A percentile compares a stretch with the other conserved stretches of the same genome.
These are phyloP conservation scores for Gymnogyps californianus DNA, from an alignment of 2,113 vertebrate species.

Conservation along the genomic window DNA sequence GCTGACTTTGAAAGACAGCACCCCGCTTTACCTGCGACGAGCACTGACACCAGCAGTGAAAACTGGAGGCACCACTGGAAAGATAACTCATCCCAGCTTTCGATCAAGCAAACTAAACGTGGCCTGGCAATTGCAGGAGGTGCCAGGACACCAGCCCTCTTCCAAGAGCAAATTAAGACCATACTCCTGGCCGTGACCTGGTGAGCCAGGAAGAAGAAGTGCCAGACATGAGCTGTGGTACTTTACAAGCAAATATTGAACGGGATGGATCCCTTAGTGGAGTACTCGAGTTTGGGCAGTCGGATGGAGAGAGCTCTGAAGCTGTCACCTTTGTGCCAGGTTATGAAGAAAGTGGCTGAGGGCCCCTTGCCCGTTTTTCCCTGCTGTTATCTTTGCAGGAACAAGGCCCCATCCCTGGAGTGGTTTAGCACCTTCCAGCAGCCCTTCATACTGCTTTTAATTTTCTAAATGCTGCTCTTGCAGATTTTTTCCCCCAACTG, in stretches of 20 bases:
- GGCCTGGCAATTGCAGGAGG: not conserved
- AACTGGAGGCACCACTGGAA: not conserved
- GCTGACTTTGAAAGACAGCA: not conserved
- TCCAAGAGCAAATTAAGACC: not conserved
- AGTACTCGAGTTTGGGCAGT: not conserved
- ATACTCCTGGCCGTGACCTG: not conserved
- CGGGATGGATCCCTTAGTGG: not conserved
- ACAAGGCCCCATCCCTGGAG: not conserved
- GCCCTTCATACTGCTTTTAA: not conserved
- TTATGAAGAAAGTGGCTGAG: not conserved
- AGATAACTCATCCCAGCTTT: not conserved
- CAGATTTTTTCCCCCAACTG: not conserved
- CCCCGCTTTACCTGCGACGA: rapidly evolving
- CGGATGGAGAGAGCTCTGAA: not conserved
- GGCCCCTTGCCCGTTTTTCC: not conserved
- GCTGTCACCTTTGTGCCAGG: not conserved
- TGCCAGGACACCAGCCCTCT: not conserved
- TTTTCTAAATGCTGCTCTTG: not conserved
- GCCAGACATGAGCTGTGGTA: rapidly evolving
- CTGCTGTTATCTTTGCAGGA: not conserved
- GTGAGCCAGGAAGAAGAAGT: not conserved
- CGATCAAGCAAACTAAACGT: rapidly evolving
- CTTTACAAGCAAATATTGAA: not conserved
- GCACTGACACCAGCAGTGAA: not conserved
- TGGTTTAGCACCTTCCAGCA: not conserved